Evolutionary conservation across 2,888 invertebrate genomes (phyloP), one percentile per base, ranked within the genome.

Genomic region (Drosophila demipolita): DNA sequence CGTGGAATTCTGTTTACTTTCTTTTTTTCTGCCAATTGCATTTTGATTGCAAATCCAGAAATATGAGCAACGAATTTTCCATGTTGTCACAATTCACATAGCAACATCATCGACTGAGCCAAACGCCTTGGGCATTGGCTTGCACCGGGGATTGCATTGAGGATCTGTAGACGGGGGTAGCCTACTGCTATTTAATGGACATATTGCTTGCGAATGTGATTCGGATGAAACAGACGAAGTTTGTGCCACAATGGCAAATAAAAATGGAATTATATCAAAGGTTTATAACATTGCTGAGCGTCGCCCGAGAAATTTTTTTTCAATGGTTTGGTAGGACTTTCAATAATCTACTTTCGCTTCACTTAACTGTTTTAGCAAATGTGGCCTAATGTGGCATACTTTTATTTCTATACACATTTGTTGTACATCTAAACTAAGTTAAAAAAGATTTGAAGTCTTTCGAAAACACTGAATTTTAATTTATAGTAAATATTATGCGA

Each of bases 131-230:
- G 1, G 17, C 0, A 12, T 1, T 1, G 29, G 45, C 0, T 4
- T 76, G 1, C 0, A 0, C 0, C 42, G 26, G 3, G 26, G 26
- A 26, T 26, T 26, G 17, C 6, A 48, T 77, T 11, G 69, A 76
- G n/a, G 62, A 77, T 0, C 4, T 77, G 7, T 54, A 63, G 33
- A 64, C 77, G 0, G 73, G 77, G 0, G 61, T 63, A 0, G 77
- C 32, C 1, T 77, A 69, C 11, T 77, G 77, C n/a, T 50, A 45
- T 1, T 26, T 73, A 9, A 45, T 73, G 73, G 65, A 73, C n/a
- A 8, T 61, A 0, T 3, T 77, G 3, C 69, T 69, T 36, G 54
- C 63, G 45, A 38, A 55, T n/a, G 0, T 60, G 7, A 45, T 78
- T 1, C 55, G 26, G 1, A 45, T 69, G 32, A 20, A 17, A 1